Base-by-base conservation (phyloP, 2,797 vertebrate species). In the Hydrophis major region DNA sequence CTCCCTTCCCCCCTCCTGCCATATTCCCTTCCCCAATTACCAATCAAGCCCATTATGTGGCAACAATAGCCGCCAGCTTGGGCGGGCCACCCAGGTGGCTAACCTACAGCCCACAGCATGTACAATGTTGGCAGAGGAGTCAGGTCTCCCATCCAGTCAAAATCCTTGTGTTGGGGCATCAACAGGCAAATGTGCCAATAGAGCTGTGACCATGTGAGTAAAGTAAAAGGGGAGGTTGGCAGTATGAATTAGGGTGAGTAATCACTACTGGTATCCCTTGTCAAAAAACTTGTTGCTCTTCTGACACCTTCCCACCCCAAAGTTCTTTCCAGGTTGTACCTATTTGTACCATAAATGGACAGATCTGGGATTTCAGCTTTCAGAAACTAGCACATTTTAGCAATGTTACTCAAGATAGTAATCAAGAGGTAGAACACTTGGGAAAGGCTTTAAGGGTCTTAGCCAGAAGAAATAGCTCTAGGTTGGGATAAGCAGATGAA, bases 1-100 rank as follows among this genome's bases (percentile, higher is more conserved):
- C 89, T 50, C 61, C 53, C 28, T 13, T 57, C 90, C 16, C 47
- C 86, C 89, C 42, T 60, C 92, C 22, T 22, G 27, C 90, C 87
- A 91, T 89, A 89, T 86, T 93, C 87, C 86, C 90, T 60, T 89
- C 93, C 93, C 93, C 93, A 93, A 93, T 91, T 91, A 91, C 90
- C 93, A 93, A 93, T 89, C 87, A 89, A 83, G 93, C 42, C 93
- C 32, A 91, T 93, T 93, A 66, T 93, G 87, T 32, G 87, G 59
- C 90, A 14, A 93, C 93, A 93, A 93, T 66, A 89, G 87, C 93
- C 87, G 25, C 60, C 90, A 32, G 32, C 69, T 27, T 74, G 6
- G 32, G 18, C 28, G 4, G 93, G 87, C 93, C 93, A 93, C 93
- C 93, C 93, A 93, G 59, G 93, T 90, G 86, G 93, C 90, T 53